Percentiles rank a stretch among this genome's conserved stretches.
Conservation (phyloP, 2,888 invertebrate genomes). For the Cyclophora punctaria region DNA sequence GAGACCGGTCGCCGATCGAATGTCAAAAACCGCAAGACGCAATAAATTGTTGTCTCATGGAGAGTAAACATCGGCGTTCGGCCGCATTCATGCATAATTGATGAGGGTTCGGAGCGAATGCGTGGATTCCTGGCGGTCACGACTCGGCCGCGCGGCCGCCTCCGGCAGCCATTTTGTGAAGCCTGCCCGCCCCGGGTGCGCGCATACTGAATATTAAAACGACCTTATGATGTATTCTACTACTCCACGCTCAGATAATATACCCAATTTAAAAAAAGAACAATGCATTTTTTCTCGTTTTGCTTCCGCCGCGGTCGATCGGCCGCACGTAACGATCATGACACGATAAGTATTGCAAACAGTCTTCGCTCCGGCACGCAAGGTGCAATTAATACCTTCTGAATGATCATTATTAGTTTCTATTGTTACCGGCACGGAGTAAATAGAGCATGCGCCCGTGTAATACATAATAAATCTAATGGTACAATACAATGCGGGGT, state of each 20-base stretch:
- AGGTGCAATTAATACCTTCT: slow-evolving; percentile 50
- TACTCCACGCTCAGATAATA: slow-evolving; percentile 33
- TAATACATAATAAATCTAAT: slow-evolving; percentile 61
- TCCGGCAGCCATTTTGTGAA: slow-evolving; percentile 70
- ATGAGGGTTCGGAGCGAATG: slow-evolving; percentile 65
- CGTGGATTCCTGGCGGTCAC: slow-evolving; percentile 71
- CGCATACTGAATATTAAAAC: slow-evolving; percentile 62
- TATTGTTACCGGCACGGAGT: slow-evolving; percentile 55
- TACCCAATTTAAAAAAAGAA: slow-evolving; percentile 33
- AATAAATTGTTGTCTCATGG: slow-evolving; percentile 71
- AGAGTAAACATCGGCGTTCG: slow-evolving; percentile 70
- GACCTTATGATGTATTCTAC: slow-evolving; percentile 43
- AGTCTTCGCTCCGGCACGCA: slow-evolving; percentile 45
- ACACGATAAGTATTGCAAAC: slow-evolving; percentile 46
- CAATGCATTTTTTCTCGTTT: slow-evolving; percentile 25
- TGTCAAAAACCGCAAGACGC: slow-evolving; percentile 71
- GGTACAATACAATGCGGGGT: slow-evolving; percentile 46
- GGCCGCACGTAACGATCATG: slow-evolving; percentile 45
- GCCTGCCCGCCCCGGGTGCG: slow-evolving; percentile 54
- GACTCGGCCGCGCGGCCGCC: slow-evolving; percentile 54
- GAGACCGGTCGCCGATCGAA: slow-evolving; percentile 53
- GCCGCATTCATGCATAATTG: slow-evolving; percentile 74
- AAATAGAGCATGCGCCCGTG: slow-evolving; percentile 62
- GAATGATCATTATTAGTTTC: slow-evolving; percentile 65
- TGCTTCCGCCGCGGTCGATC: slow-evolving; percentile 46